Base-by-base conservation (phyloP, 2,888 invertebrate species). In the Brachyptera putata region DNA sequence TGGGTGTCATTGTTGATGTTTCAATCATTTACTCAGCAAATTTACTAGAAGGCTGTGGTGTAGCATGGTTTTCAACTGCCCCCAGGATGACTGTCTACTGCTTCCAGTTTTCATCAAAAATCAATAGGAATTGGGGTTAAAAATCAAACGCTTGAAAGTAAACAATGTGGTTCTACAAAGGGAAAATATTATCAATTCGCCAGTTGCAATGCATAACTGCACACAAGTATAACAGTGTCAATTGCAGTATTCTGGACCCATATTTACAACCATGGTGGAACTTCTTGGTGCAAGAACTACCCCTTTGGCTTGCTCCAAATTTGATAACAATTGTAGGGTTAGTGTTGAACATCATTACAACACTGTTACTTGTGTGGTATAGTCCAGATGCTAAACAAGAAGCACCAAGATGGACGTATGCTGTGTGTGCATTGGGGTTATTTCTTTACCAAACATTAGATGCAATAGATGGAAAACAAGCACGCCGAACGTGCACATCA, bases 381-480 rank as follows among this genome's bases (percentile, higher is more conserved):
- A 92, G 94, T 71, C 94, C 95, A 57, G 93, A 96, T 75, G 96
- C 93, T 39, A 86, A 85, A 72, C 82, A 84, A 64, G 87, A 89
- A 76, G 89, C 92, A 56, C 98, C 99, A 55, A 78, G 90, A 70
- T 98, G 97, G 97, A 86, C 93, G 7, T 95, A 92, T 73, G 82
- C 92, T 9, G 75, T 95, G 1, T 96, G 95, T 75, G 97, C 92
- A 0, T 70, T 96, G 18, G 98, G 98, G 13, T 82, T 99, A 64
- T 98, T 99, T 77, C 77, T 95, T 59, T 99, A 99, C 78, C 98
- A 99, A 78, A 95, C 95, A 71, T 80, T 99, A 69, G 99, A 99
- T 77, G 98, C 99, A 46, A 95, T 98, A 64, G 99, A 99, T 77
- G 99, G 99, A 48, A 99, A 99, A 76, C 99, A 99, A 77, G 99